phyloP scores from a whole-genome alignment of 2,797 vertebrate species.

The Ctenopoma kingsleyae region DNA sequence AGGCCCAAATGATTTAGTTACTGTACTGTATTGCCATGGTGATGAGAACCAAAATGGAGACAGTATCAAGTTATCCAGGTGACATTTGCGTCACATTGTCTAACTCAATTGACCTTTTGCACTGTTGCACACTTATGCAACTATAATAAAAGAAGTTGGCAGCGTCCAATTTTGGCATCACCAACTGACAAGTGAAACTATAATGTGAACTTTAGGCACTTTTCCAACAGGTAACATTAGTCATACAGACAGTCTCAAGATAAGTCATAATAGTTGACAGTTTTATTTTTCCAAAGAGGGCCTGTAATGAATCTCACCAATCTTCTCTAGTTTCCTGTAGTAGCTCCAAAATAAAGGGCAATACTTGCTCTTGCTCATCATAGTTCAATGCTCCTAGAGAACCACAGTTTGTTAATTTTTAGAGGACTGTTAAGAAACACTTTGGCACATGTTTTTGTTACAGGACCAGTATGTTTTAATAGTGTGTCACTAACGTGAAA shows the following conservation, averaged over 20 bases:
- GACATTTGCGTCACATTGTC: constrained; percentile 18
- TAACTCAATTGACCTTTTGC: constrained; percentile 62
- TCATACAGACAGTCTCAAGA: constrained; percentile 21
- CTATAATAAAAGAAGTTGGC: constrained; percentile 23
- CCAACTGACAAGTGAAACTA: not conserved
- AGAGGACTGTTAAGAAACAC: constrained; percentile 27
- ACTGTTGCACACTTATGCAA: constrained; percentile 49
- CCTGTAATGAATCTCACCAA: constrained; percentile 20
- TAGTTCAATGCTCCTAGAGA: constrained; percentile 29
- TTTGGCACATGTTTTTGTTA: constrained; percentile 38
- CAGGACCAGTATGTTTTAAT: constrained; percentile 55
- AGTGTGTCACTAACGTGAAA: constrained; percentile 55
- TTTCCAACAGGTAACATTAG: constrained; percentile 23
- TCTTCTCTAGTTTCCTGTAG: constrained; percentile 5
- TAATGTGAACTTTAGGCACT: constrained; percentile 26
- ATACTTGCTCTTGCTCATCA: constrained; percentile 26
- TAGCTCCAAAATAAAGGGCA: constrained; percentile 27
- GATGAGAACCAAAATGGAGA: constrained; percentile 11
- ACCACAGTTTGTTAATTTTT: constrained; percentile 26
- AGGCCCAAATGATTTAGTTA: constrained; percentile 35
- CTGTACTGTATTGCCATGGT: constrained; percentile 27
- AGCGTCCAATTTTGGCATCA: constrained; percentile 1
- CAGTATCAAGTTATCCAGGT: constrained; percentile 13
- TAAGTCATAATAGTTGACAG: not conserved
- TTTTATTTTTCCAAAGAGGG: constrained; percentile 43